Evolutionary conservation across 2,113 vertebrate genomes (phyloP).

Genomic region (Telmatochromis sp.): DNA sequence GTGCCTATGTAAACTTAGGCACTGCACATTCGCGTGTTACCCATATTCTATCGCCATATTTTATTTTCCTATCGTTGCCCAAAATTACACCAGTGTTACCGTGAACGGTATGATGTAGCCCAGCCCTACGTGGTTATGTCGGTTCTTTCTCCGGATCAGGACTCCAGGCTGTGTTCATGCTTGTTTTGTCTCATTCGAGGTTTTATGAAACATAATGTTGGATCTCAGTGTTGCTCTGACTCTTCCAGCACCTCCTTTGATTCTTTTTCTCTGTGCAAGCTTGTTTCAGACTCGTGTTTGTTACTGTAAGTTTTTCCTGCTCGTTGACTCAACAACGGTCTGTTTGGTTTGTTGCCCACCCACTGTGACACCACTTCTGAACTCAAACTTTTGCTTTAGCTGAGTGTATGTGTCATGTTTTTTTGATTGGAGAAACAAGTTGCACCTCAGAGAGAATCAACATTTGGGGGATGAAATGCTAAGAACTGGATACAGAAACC

Average conservation of each 20-base stretch:
- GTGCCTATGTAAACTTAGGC: rapidly evolving
- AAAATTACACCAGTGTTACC: too few relatives aligned
- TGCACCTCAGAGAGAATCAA: neutral
- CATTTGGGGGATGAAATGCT: neutral
- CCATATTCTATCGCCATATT: rapidly evolving
- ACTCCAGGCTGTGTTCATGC: neutral
- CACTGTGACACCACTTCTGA: neutral
- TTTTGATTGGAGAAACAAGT: neutral
- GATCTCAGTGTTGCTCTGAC: neutral
- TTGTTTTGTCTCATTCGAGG: neutral
- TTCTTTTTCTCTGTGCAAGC: neutral
- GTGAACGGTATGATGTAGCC: too few relatives aligned
- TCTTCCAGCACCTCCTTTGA: neutral
- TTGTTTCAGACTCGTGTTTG: neutral
- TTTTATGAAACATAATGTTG: neutral
- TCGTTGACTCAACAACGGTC: too few relatives aligned
- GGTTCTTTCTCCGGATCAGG: rapidly evolving
- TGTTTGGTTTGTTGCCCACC: neutral
- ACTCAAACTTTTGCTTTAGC: neutral
- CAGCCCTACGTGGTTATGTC: neutral
- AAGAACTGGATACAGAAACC: neutral
- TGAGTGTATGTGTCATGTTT: neutral
- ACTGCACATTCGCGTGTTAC: rapidly evolving
- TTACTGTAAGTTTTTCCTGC: neutral
- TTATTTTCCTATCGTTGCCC: too few relatives aligned